Evolutionary conservation across 1,140 invertebrate genomes (phyloP).

Genomic region (Ylistrum balloti): DNA sequence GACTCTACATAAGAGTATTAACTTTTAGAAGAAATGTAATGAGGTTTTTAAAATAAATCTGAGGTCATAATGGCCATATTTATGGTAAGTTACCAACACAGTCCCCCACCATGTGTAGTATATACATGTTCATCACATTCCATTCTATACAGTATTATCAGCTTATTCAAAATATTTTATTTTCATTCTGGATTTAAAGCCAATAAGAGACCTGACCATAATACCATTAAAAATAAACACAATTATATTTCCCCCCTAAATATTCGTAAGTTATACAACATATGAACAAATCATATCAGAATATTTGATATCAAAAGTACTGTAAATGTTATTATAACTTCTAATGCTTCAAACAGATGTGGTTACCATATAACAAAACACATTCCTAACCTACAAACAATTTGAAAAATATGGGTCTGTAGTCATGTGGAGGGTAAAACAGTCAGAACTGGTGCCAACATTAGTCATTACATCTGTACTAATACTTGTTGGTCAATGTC

Average conservation of each 20-base stretch:
- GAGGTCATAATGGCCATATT: background rate
- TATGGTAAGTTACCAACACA: background rate
- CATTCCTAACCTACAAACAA: background rate
- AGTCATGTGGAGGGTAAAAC: background rate
- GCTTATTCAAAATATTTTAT: background rate
- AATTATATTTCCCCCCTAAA: no score
- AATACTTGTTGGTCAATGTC: background rate
- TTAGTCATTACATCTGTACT: background rate
- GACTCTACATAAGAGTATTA: no score
- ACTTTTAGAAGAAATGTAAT: background rate
- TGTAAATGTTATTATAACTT: background rate
- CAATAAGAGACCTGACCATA: background rate
- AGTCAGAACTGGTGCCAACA: background rate
- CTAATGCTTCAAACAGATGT: background rate
- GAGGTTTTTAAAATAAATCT: conserved; percentile 6
- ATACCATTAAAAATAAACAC: no score
- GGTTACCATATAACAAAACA: background rate
- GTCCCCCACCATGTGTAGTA: background rate
- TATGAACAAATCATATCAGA: no score
- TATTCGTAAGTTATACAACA: no score
- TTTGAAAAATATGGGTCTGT: background rate
- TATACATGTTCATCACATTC: background rate
- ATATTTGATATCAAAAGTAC: no score
- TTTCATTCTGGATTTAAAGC: background rate
- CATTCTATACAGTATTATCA: background rate